These are phyloP conservation scores for Eustalomyia histrio DNA, from an alignment of 2,888 invertebrate species.

Conservation along the genomic window DNA sequence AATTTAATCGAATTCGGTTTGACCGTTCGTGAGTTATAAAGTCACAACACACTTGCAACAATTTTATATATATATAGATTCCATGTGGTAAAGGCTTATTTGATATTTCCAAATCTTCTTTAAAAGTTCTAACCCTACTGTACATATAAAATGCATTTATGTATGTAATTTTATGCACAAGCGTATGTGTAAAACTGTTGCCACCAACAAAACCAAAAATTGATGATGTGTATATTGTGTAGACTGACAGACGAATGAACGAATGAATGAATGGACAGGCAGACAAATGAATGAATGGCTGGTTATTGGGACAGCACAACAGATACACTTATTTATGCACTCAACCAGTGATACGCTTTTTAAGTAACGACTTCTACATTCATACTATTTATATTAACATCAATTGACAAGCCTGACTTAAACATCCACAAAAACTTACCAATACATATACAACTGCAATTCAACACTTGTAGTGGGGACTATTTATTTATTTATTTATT, in stretches of 20 bases:
- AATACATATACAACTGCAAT: not conserved
- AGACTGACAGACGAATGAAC: slow-evolving; percentile 47
- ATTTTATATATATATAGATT: too few relatives aligned
- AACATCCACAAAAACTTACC: not conserved
- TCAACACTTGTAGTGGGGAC: not conserved
- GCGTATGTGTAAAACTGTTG: slow-evolving; percentile 20
- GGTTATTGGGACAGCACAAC: not conserved
- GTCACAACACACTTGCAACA: too few relatives aligned
- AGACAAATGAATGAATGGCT: not conserved
- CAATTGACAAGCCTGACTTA: slow-evolving; percentile 1
- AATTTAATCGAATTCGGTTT: too few relatives aligned
- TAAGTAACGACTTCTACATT: slow-evolving; percentile 47
- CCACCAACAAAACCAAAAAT: slow-evolving; percentile 54
- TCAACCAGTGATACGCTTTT: slow-evolving; percentile 15
- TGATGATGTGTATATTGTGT: slow-evolving; percentile 59
- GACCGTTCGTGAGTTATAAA: too few relatives aligned
- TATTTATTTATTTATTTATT: too few relatives aligned
- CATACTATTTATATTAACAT: not conserved
- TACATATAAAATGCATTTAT: slow-evolving; percentile 9
- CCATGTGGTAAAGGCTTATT: too few relatives aligned
- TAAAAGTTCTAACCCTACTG: too few relatives aligned
- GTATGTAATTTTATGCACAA: not conserved
- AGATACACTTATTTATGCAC: slow-evolving; percentile 21
- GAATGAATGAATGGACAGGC: slow-evolving; percentile 18
- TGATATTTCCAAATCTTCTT: too few relatives aligned